Evolutionary conservation across 1,140 invertebrate genomes (phyloP), one percentile per base, ranked within the genome.

Genomic region (Microvelia longipes): DNA sequence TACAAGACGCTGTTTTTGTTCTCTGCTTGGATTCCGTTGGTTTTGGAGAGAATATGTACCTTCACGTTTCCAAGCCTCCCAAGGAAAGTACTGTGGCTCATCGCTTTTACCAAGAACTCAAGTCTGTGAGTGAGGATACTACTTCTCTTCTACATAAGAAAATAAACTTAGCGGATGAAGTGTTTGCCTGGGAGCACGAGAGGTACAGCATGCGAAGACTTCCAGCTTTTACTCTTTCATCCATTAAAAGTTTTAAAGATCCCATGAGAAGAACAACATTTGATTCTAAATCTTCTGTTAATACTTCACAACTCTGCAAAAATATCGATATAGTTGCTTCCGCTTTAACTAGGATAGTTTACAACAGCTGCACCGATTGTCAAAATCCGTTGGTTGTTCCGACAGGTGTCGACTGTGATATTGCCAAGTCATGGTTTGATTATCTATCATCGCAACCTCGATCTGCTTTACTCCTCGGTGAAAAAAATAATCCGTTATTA

Each of bases 11-110:
- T 5, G 84, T 89, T 1, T 95, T 93, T 80, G 92, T 94, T 0
- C 82, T 98, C 70, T 99, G 96, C 77, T 80, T 99, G 68, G 97
- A 99, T 77, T 88, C 91, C 0, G 80, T 97, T 67, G 86, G 87
- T 0, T 83, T 86, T 0, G 83, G 80, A n/a, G 81, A 85, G 73
- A 77, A 83, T 0, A 78, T 98, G 0, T 88, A 89, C 72, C 86
- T 98, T 77, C 96, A 98, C 81, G 94, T 98, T 0, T 98, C 96
- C 0, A 97, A 98, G 80, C 92, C 93, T 2, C 96, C 96, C 0
- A 92, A 91, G 77, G 90, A 96, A 66, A 92, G 88, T 1, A 89
- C 1, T 85, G 88, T 29, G 83, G 85, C 70, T 29, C 76, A 64
- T 25, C 83, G 35, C 90, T 94, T 77, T 88, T 87, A 66, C 86